Conservation (phyloP, 2,888 invertebrate species). For the Trichacis sp. region DNA sequence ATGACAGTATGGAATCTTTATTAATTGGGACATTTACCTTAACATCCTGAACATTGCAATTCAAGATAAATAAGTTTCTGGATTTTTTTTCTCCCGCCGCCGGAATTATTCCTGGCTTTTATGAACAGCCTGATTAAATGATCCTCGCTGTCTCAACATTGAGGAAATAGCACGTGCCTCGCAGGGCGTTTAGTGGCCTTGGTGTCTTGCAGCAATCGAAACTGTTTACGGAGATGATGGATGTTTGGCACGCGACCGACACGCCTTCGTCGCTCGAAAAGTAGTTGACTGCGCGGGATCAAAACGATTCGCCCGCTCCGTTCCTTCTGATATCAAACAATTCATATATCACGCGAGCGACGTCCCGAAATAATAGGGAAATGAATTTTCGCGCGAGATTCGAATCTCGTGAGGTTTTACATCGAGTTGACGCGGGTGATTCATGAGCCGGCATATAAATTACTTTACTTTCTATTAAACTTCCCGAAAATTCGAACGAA, state of each 20-base stretch:
- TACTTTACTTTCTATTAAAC: no score
- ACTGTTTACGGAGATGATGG: constrained; percentile 65
- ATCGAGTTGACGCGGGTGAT: constrained; percentile 19
- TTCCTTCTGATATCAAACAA: constrained; percentile 58
- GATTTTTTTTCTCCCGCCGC: no score
- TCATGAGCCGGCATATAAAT: no score
- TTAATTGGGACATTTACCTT: no score
- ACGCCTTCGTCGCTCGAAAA: constrained; percentile 46
- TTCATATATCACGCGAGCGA: constrained; percentile 67
- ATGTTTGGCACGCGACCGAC: constrained; percentile 67
- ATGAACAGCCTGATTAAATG: no score
- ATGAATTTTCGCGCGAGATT: constrained; percentile 63
- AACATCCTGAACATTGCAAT: no score
- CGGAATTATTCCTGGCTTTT: no score
- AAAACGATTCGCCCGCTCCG: constrained; percentile 26
- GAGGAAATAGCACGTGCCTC: constrained; percentile 43
- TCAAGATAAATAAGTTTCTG: no score
- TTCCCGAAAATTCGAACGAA: no score
- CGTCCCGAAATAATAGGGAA: constrained; percentile 69
- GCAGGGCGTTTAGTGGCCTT: constrained; percentile 17
- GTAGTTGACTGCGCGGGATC: constrained; percentile 33
- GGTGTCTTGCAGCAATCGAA: constrained; percentile 24
- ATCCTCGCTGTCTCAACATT: constrained; percentile 51
- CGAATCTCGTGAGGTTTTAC: constrained; percentile 18
- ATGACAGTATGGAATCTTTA: no score